Conservation (phyloP, 1,140 invertebrate genomes). For the Octopus sinensis region DNA sequence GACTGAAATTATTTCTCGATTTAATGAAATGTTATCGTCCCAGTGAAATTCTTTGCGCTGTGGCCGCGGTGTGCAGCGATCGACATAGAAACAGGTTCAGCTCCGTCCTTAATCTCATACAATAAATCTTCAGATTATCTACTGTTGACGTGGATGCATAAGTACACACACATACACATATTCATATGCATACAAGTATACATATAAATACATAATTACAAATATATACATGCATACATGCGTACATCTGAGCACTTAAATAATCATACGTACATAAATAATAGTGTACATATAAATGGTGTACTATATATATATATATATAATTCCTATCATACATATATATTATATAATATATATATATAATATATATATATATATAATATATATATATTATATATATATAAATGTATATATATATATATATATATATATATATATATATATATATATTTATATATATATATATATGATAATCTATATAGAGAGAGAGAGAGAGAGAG, state of each 20-base stretch:
- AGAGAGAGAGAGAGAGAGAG: no score
- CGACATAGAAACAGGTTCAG: neutral
- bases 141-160: neutral
- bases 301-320: no score
- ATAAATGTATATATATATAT: no score
- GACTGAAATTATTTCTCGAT: no score
- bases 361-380: slow-evolving; percentile 2
- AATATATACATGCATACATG: neutral
- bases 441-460: no score
- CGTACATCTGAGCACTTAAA: neutral
- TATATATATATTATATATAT: neutral
- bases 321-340: neutral
- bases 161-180: neutral
- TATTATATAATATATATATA: neutral
- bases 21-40: no score
- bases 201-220: neutral
- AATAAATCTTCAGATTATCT: neutral
- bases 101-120: neutral
- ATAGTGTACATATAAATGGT: neutral
- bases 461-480: no score
- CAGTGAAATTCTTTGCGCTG: no score
- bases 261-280: neutral
- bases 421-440: no score
- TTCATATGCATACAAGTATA: neutral
- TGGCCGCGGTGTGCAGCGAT: neutral